Percentiles rank a stretch among this genome's conserved stretches.
These are phyloP conservation scores for Megaustenia siamemsis DNA, from an alignment of 2,888 invertebrate genomes.

Conservation along the genomic window DNA sequence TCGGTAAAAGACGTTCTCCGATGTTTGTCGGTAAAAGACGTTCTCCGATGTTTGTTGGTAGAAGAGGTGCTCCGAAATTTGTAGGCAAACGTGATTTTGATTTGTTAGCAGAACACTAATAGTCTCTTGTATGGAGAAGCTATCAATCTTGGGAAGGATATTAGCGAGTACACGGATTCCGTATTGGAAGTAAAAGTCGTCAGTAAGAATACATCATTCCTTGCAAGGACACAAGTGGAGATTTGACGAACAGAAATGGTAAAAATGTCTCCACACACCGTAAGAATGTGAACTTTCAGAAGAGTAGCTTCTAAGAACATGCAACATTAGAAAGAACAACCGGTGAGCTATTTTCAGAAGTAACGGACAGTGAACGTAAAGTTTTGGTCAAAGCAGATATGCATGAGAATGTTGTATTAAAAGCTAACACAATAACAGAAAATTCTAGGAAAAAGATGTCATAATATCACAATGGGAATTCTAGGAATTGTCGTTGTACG, in stretches of 20 bases:
- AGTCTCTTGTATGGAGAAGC: not conserved
- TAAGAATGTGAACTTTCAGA: no score
- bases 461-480: no score
- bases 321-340: not conserved
- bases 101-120: not conserved
- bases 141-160: not conserved
- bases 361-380: not conserved
- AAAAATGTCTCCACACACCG: no score
- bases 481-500: no score
- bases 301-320: not conserved
- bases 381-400: not conserved
- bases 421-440: not conserved
- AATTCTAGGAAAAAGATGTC: not conserved
- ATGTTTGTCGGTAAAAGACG: slow-evolving; percentile 37
- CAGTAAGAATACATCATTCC: no score
- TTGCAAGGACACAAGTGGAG: no score
- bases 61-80: not conserved
- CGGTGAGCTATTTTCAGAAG: not conserved
- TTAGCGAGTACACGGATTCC: not conserved
- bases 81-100: not conserved
- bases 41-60: not conserved
- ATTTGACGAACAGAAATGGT: no score
- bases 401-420: not conserved
- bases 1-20: slow-evolving; percentile 16
- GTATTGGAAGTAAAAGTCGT: not conserved